Evolutionary conservation across 2,797 vertebrate genomes (phyloP).

Genomic region (Scolopax bukidnonensis): DNA sequence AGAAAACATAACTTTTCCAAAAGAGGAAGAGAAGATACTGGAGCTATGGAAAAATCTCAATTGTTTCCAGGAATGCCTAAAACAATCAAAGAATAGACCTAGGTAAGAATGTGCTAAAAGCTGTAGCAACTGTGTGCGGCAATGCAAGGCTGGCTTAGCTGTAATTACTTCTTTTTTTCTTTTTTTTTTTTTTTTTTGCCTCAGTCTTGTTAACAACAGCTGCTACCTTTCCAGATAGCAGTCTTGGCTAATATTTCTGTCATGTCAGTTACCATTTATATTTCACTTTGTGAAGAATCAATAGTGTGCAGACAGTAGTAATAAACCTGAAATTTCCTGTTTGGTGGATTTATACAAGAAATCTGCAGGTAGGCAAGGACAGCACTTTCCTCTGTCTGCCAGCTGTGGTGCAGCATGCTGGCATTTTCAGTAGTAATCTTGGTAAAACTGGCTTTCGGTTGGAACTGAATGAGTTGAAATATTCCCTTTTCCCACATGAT

Average conservation of each 20-base stretch:
- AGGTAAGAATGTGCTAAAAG: conserved; percentile 77
- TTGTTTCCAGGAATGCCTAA: conserved; percentile 95
- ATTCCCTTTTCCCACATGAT: background rate
- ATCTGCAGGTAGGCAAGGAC: background rate
- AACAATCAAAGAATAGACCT: conserved; percentile 91
- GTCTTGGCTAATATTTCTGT: background rate
- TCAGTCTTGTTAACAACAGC: background rate
- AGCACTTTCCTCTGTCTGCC: rapidly evolving
- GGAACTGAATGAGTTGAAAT: background rate
- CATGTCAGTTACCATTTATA: rapidly evolving
- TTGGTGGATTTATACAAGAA: background rate
- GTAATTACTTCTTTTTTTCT: background rate
- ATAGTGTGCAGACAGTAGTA: background rate
- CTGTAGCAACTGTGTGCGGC: background rate
- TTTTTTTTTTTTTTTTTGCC: too few relatives aligned
- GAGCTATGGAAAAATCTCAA: conserved; percentile 87
- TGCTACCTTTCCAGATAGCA: background rate
- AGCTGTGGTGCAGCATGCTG: background rate
- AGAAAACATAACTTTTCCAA: conserved; percentile 91
- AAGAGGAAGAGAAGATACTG: conserved; percentile 91
- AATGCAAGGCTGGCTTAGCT: background rate
- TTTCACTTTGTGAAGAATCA: background rate
- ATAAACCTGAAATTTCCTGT: background rate
- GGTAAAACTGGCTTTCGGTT: background rate
- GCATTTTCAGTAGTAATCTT: background rate